Evolutionary conservation across 2,113 vertebrate species (phyloP).

Genomic region (Chlamydotis undulata): DNA sequence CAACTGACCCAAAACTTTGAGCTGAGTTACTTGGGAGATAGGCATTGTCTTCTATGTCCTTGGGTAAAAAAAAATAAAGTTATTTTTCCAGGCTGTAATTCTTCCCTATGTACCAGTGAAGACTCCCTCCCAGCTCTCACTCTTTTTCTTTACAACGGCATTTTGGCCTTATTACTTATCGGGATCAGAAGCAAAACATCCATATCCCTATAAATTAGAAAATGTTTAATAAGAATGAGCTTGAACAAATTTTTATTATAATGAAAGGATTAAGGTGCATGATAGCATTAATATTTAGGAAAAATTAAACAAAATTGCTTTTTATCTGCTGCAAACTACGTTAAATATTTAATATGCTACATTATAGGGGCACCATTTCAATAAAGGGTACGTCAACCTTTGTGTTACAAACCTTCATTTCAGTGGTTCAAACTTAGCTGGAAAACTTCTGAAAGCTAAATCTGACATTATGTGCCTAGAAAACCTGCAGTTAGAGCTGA

Average conservation of each 20-base stretch:
- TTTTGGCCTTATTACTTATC: slow-evolving; percentile 36
- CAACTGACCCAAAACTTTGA: slow-evolving; percentile 42
- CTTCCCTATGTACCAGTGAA: neutral
- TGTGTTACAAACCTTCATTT: neutral
- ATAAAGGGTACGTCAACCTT: slow-evolving; percentile 14
- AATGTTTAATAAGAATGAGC: slow-evolving; percentile 60
- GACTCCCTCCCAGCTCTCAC: neutral
- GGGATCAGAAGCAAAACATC: slow-evolving; percentile 48
- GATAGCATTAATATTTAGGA: slow-evolving; percentile 75
- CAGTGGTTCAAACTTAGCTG: neutral
- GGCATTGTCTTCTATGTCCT: neutral
- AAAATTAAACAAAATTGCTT: slow-evolving; percentile 70
- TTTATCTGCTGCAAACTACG: slow-evolving; percentile 65
- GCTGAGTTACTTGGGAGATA: neutral
- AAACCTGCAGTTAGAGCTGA: neutral
- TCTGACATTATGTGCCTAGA: neutral
- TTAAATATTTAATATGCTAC: slow-evolving; percentile 70
- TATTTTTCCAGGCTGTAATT: neutral
- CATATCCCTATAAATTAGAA: slow-evolving; percentile 55
- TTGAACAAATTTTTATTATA: slow-evolving; percentile 70
- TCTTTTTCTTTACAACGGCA: neutral
- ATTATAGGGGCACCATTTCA: slow-evolving; percentile 23
- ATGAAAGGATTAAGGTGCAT: slow-evolving; percentile 64
- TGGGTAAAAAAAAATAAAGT: neutral
- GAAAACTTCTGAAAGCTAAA: slow-evolving; percentile 14